Percentiles rank a stretch among this genome's conserved stretches.
These are phyloP conservation scores for Esox lucius DNA, from an alignment of 2,797 vertebrate genomes.

Conservation along the genomic window DNA sequence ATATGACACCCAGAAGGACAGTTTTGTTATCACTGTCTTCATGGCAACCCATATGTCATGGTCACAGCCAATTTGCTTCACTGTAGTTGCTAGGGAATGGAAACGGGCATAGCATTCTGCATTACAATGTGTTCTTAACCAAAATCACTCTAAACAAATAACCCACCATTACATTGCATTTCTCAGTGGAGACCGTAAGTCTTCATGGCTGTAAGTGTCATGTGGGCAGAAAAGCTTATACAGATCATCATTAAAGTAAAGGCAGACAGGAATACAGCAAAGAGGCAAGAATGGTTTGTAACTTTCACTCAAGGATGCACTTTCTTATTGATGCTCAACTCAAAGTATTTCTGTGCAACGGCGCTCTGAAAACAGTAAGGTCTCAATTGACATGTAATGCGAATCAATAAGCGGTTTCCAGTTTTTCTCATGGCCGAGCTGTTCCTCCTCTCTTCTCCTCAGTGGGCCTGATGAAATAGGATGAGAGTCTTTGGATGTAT, in stretches of 20 bases:
- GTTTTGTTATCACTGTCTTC: slow-evolving; percentile 59
- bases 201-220: background rate
- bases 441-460: slow-evolving; percentile 19
- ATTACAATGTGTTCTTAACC: background rate
- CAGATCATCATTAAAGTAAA: background rate
- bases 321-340: slow-evolving; percentile 25
- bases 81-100: background rate
- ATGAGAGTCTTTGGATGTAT: slow-evolving; percentile 21
- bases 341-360: slow-evolving; percentile 5
- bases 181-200: too few species aligned
- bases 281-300: slow-evolving; percentile 3
- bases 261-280: background rate
- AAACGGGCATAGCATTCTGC: slow-evolving; percentile 3
- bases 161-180: too few species aligned
- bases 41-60: slow-evolving; percentile 50
- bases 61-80: slow-evolving; percentile 16
- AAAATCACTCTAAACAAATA: background rate
- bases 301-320: slow-evolving; percentile 24
- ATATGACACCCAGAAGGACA: slow-evolving; percentile 51
- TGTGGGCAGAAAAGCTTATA: slow-evolving; percentile 3
- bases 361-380: slow-evolving; percentile 14
- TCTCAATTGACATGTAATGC: slow-evolving; percentile 30
- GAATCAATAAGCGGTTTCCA: slow-evolving; percentile 33
- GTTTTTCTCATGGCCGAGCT: slow-evolving; percentile 26
- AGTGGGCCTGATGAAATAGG: slow-evolving; percentile 13